Conservation (phyloP, 2,113 vertebrate genomes). For the Gnathonemus longibarbis region DNA sequence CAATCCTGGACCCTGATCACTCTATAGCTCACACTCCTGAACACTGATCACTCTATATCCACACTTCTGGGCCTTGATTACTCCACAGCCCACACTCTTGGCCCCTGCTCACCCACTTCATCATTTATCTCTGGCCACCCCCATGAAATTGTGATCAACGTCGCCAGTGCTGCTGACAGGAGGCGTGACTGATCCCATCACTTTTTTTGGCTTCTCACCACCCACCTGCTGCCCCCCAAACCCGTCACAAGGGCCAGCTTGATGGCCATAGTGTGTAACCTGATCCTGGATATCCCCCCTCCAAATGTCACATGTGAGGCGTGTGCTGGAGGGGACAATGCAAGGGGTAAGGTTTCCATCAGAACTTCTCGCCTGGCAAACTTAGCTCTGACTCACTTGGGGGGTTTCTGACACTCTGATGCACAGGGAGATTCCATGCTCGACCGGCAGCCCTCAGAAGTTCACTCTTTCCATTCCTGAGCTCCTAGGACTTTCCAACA, state of each 20-base stretch:
- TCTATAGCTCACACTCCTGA: neutral
- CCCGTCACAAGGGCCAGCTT: neutral
- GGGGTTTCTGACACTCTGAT: neutral
- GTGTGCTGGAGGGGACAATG: neutral
- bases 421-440: neutral
- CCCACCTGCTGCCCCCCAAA: neutral
- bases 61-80: neutral
- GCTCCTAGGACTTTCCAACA: neutral
- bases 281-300: neutral
- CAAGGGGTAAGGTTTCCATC: neutral
- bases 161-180: neutral
- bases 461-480: neutral
- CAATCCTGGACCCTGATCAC: neutral
- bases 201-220: neutral
- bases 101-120: neutral
- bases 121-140: neutral
- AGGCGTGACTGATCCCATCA: neutral
- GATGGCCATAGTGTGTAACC: neutral
- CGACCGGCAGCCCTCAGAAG: neutral
- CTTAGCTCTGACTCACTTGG: neutral
- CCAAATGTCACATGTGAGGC: constrained; percentile 3
- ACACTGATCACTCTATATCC: neutral
- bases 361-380: neutral
- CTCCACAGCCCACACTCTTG: neutral
- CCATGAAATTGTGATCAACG: neutral